Base-by-base conservation (phyloP, 2,888 invertebrate genomes). In the Drosophila lacicola region DNA sequence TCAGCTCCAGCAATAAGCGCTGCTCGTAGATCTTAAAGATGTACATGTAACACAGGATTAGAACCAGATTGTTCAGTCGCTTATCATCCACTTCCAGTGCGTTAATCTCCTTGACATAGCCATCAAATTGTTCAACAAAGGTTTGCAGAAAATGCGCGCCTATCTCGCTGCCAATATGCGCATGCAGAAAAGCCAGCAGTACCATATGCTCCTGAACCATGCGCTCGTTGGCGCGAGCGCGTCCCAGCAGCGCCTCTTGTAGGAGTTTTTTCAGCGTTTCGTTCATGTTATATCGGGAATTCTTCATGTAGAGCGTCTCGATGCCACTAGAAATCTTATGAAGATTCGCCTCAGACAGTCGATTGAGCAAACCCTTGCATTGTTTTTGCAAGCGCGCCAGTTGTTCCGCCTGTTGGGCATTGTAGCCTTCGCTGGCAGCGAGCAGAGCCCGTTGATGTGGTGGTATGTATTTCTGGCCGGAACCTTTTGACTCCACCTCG, bases 141-240 rank as follows among this genome's bases (percentile, higher is more conserved):
- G 94, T 94, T 92, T 98, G 96, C 9, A 98, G 92, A 91, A 98
- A 97, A 92, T 96, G 95, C 0, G 97, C 97, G 9, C 97, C 98
- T 54, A 99, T 95, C 94, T 99, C 98, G 3, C 95, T 95, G 13
- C 97, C 98, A 41, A 99, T 95, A 91, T 98, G 98, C 0, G 97
- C 96, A 91, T 98, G 98, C 34, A 98, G 92, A 71, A 97, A 94
- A 0, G 97, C 94, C 13, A 99, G 93, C 1, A 99, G 91, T 80
- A 98, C 95, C 33, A 96, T 95, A 88, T 98, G 96, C 85, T 99
- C 98, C 17, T 96, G 95, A 0, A 97, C 93, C 88, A 98, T 93
- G 29, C 97, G 93, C 81, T 96, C 96, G 0, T 97, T 96, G 2
- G 96, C 94, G 21, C 93, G 86, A 0, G 94, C 93, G 3, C 93